Evolutionary conservation across 2,113 vertebrate genomes (phyloP), one percentile per base, ranked within the genome.

Genomic region (Tichodroma muraria): DNA sequence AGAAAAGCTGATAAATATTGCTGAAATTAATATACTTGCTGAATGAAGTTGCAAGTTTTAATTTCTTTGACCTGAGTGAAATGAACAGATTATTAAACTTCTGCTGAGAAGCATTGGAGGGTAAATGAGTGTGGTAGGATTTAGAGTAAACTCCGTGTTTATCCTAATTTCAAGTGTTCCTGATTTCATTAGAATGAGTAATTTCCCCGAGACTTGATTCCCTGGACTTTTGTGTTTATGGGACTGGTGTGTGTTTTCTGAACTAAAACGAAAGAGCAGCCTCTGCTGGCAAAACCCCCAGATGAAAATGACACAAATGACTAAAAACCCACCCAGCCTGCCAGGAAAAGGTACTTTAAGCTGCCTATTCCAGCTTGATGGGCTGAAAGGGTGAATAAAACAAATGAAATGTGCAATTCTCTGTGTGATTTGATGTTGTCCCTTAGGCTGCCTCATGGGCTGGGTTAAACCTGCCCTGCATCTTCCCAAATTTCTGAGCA

Each of bases 351-450:
- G 4, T 5, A 6, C 5, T 77, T 85, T 9, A 9, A 56, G 8
- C 31, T 69, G 8, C 54, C n/a, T 25, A 0, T 5, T 7, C 6
- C 19, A 52, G 6, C 13, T 2, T 13, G 24, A n/a, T 15, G 19
- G 22, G 17, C 60, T 87, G 60, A 53, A 53, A 65, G 4, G 15
- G 18, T 14, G 25, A 20, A 6, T 22, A 13, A 54, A 70, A 16
- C 6, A 40, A 40, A 35, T 3, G 0, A 79, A 75, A 50, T 8
- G 1, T 35, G 28, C 12, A 9, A 4, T 15, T 40, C n/a, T 4
- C 52, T 5, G 3, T 15, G 25, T 8, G 35, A 24, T 54, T 37
- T 53, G 53, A 8, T 7, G 4, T 49, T 6, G 7, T 22, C 9
- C 45, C 61, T 70, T 11, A 14, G 23, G 13, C 23, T 18, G n/a